A percentile compares a stretch with the other conserved stretches of the same genome.
Conservation (phyloP, 2,888 invertebrate genomes). For the Lasioglossum morio region DNA sequence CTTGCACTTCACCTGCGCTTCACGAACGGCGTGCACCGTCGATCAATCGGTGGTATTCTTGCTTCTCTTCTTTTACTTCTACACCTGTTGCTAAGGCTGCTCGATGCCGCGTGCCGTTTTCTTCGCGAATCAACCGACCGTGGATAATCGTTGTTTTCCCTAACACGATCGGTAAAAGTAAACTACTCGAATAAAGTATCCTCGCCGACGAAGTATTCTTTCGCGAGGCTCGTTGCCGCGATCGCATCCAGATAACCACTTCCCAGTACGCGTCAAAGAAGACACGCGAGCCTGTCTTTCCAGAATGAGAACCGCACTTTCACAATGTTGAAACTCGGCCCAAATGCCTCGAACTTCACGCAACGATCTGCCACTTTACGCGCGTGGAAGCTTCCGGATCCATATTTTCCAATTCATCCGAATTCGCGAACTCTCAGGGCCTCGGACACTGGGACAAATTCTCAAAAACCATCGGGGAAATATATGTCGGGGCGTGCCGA, state of each 20-base stretch:
- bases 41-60: constrained; percentile 32
- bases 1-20: constrained; percentile 53
- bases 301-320: constrained; percentile 44
- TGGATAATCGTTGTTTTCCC: background rate
- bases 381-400: background rate
- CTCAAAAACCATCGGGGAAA: too few species aligned
- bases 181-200: background rate
- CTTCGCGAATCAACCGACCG: background rate
- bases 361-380: background rate
- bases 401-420: background rate
- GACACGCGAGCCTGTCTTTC: constrained; percentile 32
- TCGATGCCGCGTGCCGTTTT: background rate
- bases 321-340: constrained; percentile 35
- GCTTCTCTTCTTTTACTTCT: background rate
- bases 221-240: background rate
- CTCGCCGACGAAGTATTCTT: background rate
- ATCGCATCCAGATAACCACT: background rate
- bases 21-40: background rate
- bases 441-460: background rate
- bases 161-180: constrained; percentile 8
- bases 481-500: too few species aligned
- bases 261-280: background rate
- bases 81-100: constrained; percentile 42
- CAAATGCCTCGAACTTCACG: constrained; percentile 25
- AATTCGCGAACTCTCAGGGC: background rate